These are phyloP conservation scores for Megalopta genalis DNA, from an alignment of 1,140 invertebrate species.

Conservation along the genomic window DNA sequence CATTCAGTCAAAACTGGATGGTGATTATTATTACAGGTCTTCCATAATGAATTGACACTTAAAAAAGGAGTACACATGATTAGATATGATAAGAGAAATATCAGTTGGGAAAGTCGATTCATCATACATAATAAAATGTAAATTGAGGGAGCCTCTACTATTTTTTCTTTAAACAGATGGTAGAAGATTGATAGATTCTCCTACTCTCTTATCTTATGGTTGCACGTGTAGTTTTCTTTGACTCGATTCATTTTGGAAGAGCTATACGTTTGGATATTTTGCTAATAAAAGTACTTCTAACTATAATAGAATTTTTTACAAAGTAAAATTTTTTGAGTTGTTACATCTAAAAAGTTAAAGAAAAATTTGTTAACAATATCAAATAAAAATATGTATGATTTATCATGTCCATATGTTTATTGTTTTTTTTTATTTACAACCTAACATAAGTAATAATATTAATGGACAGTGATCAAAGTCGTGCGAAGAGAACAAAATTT, in stretches of 20 bases:
- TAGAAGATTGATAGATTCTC: no score
- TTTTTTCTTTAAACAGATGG: no score
- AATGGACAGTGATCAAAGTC: conserved; percentile 70
- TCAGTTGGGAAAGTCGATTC: no score
- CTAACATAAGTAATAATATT: conserved; percentile 71
- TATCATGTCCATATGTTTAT: conserved; percentile 58
- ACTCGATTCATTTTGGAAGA: no score
- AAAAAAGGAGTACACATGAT: no score
- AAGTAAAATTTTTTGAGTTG: not conserved
- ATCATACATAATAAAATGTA: no score
- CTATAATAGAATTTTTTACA: not conserved
- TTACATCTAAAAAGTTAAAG: not conserved
- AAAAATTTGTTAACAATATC: conserved; percentile 10
- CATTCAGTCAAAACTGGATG: not conserved
- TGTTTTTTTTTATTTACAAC: conserved; percentile 72
- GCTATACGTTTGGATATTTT: not conserved
- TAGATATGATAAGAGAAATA: no score
- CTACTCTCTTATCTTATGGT: no score
- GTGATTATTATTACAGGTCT: not conserved
- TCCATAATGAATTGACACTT: no score
- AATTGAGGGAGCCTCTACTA: no score
- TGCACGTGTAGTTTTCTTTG: no score
- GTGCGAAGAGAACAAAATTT: conserved; percentile 66
- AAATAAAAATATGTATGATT: conserved; percentile 47
- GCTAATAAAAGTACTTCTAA: not conserved